Base-by-base conservation (phyloP, 2,888 invertebrate species). In the Microplitis manilae region DNA sequence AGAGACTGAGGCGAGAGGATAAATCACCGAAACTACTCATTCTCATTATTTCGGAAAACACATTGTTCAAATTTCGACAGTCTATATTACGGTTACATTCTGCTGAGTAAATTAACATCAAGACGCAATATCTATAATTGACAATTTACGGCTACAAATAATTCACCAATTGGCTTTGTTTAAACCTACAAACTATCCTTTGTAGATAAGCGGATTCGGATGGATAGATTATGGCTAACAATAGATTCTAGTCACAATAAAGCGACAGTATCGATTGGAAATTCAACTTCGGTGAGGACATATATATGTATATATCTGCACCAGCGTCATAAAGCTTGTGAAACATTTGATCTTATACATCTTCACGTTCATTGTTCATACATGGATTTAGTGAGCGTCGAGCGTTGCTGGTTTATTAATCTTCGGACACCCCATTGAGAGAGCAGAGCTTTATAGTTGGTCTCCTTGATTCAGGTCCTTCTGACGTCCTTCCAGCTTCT, bases 371-470 rank as follows among this genome's bases (percentile, higher is more conserved):
- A 73, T 78, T 76, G 81, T 74, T 78, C 80, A 79, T 81, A 79
- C 79, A 77, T 75, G n/a, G 8, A 62, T 62, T 73, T 74, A 73
- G 71, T 78, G 68, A 76, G 79, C 82, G 82, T 83, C 84, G 83
- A 82, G 82, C 83, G 81, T 82, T 86, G 83, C 85, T 83, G 84
- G 83, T 85, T 85, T 86, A 86, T 86, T 86, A 87, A 86, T 86
- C 86, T 84, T 81, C 79, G 82, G 84, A 83, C 82, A 83, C 83
- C 84, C 84, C 82, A 82, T 82, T 82, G 79, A 80, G 79, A 79
- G 82, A 76, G 76, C 77, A 80, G 62, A 75, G 80, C 81, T 83
- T 82, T 81, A 82, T 81, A 81, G 81, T 80, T 80, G 76, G 74
- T 72, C 77, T 78, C 74, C 78, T 77, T 50, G 71, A 50, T 68